A percentile compares a stretch with the other conserved stretches of the same genome.
These are phyloP conservation scores for Rhorus exstirpatorius DNA, from an alignment of 2,888 invertebrate genomes.

Conservation along the genomic window DNA sequence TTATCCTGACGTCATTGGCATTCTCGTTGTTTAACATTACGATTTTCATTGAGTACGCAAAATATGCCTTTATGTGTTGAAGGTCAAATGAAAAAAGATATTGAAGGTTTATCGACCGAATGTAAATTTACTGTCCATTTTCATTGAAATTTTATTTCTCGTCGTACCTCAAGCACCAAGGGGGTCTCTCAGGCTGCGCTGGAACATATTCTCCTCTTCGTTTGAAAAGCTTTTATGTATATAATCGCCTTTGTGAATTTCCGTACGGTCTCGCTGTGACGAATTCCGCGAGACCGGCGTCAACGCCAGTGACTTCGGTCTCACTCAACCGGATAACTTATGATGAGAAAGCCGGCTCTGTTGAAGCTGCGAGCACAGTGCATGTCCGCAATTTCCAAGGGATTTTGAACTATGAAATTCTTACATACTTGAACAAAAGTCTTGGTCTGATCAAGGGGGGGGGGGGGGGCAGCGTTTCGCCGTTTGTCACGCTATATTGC, in stretches of 20 bases:
- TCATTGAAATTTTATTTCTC: no score
- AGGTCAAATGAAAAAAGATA: no score
- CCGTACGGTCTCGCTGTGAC: slow-evolving; percentile 94
- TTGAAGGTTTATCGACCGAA: no score
- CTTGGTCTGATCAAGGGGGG: slow-evolving; percentile 92
- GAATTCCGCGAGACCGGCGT: slow-evolving; percentile 93
- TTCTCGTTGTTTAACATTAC: slow-evolving; percentile 27
- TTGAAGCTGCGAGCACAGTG: slow-evolving; percentile 99
- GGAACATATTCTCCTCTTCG: slow-evolving; percentile 90
- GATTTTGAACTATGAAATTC: slow-evolving; percentile 92
- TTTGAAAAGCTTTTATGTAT: slow-evolving; percentile 94
- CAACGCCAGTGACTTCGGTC: slow-evolving; percentile 93
- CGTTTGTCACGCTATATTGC: no score
- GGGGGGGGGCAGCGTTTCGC: no score
- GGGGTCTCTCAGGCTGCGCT: slow-evolving; percentile 92
- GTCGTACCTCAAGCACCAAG: slow-evolving; percentile 93
- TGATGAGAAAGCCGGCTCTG: slow-evolving; percentile 97
- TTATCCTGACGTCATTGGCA: slow-evolving; percentile 33
- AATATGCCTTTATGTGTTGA: no score
- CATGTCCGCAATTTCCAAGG: slow-evolving; percentile 91
- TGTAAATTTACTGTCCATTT: no score
- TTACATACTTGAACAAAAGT: slow-evolving; percentile 93
- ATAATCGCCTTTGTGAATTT: slow-evolving; percentile 99
- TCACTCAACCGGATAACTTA: slow-evolving; percentile 96
- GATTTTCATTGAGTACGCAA: no score